Base-by-base conservation (phyloP, 2,113 vertebrate genomes). In the Diphyllodes magnificus region DNA sequence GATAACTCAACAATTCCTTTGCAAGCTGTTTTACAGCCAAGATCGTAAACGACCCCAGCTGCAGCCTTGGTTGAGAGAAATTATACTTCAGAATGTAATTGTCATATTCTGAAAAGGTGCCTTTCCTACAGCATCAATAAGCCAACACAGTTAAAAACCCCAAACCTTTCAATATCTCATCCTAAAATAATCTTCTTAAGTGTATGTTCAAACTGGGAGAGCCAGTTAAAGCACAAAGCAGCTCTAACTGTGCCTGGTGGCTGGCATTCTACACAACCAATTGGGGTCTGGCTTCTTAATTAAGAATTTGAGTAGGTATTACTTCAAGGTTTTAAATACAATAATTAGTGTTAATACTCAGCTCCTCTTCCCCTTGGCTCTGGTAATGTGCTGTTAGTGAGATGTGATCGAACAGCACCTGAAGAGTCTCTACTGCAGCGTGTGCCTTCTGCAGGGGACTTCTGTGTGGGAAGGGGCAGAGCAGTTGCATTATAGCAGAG, bases 121-220 rank as follows among this genome's bases (percentile, higher is more conserved):
- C 85, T 90, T 97, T 96, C 93, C 89, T 79, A 71, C 35, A 49
- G 95, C 81, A 92, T 92, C 93, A 68, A 6, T 93, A 95, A 94
- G 44, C 85, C 69, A 75, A 78, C 31, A 33, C 33, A 93, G 94
- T 93, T 92, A 80, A 64, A 63, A 66, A 80, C 3, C 25, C n/a
- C 65, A 84, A 90, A 86, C 77, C 72, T 66, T 89, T 89, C 95
- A 80, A 25, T 65, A 66, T 60, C 87, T 94, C 53, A 2, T 93
- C 82, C 90, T 82, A 56, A 95, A 93, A 77, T 77, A 84, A 88
- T 85, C 79, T 40, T 50, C 88, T 90, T 82, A 88, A 92, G 92
- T 50, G 66, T 64, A 35, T 44, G 53, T 69, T 94, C 90, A 73
- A 17, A 77, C 70, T 47, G 85, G 59, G 90, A 87, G 81, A 92